phyloP scores from a whole-genome alignment of 2,888 invertebrate species.

The Pristionchus entomophagus region DNA sequence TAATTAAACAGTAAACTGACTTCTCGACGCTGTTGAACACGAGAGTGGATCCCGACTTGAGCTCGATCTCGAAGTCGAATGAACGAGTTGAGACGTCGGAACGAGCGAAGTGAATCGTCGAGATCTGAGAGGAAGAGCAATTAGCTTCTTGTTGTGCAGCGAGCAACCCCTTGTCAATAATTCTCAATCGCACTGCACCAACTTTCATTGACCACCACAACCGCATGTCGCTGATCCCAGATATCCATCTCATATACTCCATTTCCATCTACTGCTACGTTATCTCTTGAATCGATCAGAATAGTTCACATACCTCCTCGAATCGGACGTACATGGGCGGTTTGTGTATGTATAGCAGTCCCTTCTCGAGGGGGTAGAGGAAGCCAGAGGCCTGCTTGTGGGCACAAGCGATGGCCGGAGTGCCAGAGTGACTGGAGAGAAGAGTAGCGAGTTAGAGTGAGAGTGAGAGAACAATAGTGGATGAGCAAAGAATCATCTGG shows the following conservation, averaged over 20 bases:
- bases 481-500: too few species aligned
- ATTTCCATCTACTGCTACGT: not conserved
- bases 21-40: constrained; percentile 98
- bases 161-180: not conserved
- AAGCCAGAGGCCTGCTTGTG: constrained; percentile 98
- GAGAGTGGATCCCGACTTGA: constrained; percentile 89
- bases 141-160: not conserved
- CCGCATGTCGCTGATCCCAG: not conserved
- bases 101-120: constrained; percentile 78
- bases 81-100: constrained; percentile 77
- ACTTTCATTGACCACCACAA: not conserved
- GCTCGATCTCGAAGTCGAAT: constrained; percentile 83
- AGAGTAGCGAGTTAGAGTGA: not conserved
- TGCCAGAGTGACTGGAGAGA: constrained; percentile 79
- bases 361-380: constrained; percentile 93
- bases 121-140: constrained; percentile 51
- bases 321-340: constrained; percentile 97
- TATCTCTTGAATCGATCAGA: constrained; percentile 65
- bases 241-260: not conserved
- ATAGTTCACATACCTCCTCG: constrained; percentile 83
- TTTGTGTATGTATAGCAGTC: constrained; percentile 98
- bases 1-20: constrained; percentile 70
- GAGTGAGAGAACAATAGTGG: not conserved
- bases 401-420: constrained; percentile 92
- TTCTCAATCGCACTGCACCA: not conserved